These are phyloP conservation scores for Diorhabda carinulata DNA, from an alignment of 1,140 invertebrate genomes.

Conservation along the genomic window DNA sequence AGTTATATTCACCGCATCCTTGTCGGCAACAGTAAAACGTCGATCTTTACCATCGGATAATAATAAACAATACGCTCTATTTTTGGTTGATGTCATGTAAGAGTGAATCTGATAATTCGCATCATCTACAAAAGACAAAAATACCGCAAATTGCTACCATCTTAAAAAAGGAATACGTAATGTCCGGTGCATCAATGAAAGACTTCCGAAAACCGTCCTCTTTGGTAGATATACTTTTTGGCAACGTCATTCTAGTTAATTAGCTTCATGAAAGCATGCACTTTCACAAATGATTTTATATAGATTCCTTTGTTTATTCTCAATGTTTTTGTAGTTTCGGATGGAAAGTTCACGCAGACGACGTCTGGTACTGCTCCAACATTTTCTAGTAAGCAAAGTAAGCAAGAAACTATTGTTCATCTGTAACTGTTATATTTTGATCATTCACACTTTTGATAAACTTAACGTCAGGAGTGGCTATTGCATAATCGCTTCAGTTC, in stretches of 20 bases:
- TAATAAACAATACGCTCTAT: not conserved
- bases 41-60: not conserved
- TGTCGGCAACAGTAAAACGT: not conserved
- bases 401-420: too few relatives aligned
- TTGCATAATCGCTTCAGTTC: too few relatives aligned
- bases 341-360: not conserved
- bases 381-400: too few relatives aligned
- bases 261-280: conserved; percentile 4
- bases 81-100: not conserved
- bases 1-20: not conserved
- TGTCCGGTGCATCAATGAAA: not conserved
- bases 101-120: not conserved
- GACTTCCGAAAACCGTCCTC: not conserved
- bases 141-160: conserved; percentile 9
- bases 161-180: conserved; percentile 6
- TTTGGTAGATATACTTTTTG: not conserved
- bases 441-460: too few relatives aligned
- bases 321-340: not conserved
- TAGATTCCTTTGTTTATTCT: not conserved
- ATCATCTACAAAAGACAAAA: not conserved
- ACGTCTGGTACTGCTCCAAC: not conserved
- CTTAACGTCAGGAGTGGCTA: too few relatives aligned
- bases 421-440: too few relatives aligned
- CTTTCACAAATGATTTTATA: conserved; percentile 4
- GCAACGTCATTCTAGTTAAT: conserved; percentile 4